These are phyloP conservation scores for Apamea monoglypha DNA, from an alignment of 2,888 invertebrate genomes.

Conservation along the genomic window DNA sequence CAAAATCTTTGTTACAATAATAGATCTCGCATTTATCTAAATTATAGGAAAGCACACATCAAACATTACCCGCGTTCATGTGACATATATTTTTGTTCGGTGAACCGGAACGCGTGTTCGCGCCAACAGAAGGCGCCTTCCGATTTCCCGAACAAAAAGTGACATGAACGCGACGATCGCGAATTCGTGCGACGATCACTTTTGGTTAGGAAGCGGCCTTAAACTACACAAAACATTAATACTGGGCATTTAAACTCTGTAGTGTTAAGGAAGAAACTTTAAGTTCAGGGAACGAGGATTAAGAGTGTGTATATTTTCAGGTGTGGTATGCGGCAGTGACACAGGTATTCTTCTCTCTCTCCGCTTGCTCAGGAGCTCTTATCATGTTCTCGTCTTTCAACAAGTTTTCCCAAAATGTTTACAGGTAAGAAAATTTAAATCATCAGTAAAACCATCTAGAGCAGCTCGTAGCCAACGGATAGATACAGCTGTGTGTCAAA, in stretches of 20 bases:
- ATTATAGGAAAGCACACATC: background rate
- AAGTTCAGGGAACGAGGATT: background rate
- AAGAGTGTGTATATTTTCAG: constrained; percentile 78
- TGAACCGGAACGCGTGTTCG: background rate
- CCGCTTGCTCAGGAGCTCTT: constrained; percentile 94
- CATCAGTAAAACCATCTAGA: background rate
- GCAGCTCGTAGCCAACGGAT: background rate
- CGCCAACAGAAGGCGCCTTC: background rate
- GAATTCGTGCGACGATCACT: background rate
- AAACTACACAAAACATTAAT: background rate
- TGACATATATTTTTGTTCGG: background rate
- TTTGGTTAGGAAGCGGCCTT: background rate
- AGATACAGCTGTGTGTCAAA: background rate
- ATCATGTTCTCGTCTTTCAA: constrained; percentile 95
- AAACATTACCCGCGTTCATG: background rate
- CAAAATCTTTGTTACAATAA: background rate
- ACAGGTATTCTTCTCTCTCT: constrained; percentile 95
- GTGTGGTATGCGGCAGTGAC: constrained; percentile 95
- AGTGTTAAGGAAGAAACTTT: background rate
- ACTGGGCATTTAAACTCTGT: background rate
- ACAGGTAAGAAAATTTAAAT: constrained; percentile 87
- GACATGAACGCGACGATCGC: background rate
- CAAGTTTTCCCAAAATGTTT: constrained; percentile 92
- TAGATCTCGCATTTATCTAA: background rate
- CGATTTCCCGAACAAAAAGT: background rate